Conservation (phyloP, 2,888 invertebrate species). For the Eristalis tenax region DNA sequence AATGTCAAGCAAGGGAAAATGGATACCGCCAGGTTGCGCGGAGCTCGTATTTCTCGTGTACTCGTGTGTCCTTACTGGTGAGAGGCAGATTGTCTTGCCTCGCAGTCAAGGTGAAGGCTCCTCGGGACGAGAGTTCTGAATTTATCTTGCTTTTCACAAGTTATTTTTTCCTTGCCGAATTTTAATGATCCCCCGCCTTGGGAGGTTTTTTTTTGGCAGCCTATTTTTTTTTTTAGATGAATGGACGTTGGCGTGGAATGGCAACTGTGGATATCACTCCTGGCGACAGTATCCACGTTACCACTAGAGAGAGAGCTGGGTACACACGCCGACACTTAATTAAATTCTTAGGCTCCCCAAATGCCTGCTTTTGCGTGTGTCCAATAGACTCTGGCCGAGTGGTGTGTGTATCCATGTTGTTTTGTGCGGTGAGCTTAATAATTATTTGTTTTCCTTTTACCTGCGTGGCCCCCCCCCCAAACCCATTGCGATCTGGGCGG, state of each 20-base stretch:
- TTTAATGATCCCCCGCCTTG: neutral
- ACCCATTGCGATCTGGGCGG: neutral
- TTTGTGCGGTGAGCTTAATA: neutral
- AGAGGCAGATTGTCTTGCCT: neutral
- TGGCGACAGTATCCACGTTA: neutral
- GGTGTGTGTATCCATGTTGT: neutral
- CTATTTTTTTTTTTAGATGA: neutral
- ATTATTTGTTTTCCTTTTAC: neutral
- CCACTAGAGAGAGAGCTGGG: neutral
- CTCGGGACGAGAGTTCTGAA: neutral
- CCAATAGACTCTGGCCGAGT: neutral
- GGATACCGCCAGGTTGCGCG: neutral
- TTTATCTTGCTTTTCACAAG: neutral
- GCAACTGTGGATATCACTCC: neutral
- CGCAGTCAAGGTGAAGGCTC: constrained; percentile 5
- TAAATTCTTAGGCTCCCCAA: constrained; percentile 3
- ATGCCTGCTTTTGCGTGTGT: neutral
- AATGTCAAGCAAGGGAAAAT: neutral
- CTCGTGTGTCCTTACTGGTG: neutral
- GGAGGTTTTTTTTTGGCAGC: neutral
- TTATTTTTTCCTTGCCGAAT: neutral
- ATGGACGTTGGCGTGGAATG: neutral
- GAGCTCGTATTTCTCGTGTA: neutral
- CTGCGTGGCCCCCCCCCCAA: neutral
- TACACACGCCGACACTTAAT: constrained; percentile 9